Base-by-base conservation (phyloP, 2,888 invertebrate genomes). In the Thera obeliscata region DNA sequence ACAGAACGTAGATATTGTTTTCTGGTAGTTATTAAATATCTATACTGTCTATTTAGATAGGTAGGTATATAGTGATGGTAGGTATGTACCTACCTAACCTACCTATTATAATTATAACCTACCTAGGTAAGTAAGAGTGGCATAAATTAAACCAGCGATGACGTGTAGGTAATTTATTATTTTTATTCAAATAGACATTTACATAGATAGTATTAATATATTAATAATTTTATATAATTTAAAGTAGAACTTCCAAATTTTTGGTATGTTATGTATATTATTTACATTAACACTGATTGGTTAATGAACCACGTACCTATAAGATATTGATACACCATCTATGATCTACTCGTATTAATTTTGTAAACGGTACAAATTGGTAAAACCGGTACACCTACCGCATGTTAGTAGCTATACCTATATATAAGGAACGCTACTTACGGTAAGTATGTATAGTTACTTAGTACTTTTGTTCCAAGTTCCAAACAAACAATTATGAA, bases 151-250 rank as follows among this genome's bases (percentile, higher is more conserved):
- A 92, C 87, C 1, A 84, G 78, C 87, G 80, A 87, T 92, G 76
- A 87, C 88, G 81, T 90, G 85, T 87, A 69, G 66, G 82, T 80
- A 86, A 87, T 86, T 73, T 87, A 89, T 87, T 87, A 87, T 89
- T 93, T 52, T 93, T 92, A 93, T 91, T 93, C 90, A 91, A 92
- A 93, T 93, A 93, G 93, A 93, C 93, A 93, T 12, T 36, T 91
- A 86, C 84, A 82, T 86, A 73, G 65, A 6, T 36, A 55, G 12
- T 43, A 85, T 86, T 80, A 82, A 22, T 22, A 22, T 22, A 22
- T 22, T 81, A 78, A 76, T 83, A 84, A 66, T 66, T 64, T 70
- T 73, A 71, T 71, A 67, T 71, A 83, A 84, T 76, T 87, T 88
- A 88, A 87, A 87, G 90, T 91, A 91, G 90, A 91, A 87, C 88